Conservation (phyloP, 2,888 invertebrate genomes). For the Macrosoma leucophasiata region DNA sequence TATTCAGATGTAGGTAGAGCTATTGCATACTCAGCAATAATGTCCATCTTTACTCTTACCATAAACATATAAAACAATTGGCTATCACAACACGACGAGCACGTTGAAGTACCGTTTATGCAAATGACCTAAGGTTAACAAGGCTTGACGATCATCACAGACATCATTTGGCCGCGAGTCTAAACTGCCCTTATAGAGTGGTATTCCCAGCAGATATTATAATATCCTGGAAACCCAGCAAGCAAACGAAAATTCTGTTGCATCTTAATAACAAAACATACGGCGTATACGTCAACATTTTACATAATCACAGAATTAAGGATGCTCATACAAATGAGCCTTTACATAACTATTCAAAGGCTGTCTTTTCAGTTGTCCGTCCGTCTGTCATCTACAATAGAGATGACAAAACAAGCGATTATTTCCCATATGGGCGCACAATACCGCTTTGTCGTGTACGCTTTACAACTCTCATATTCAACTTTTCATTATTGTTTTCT, state of each 20-base stretch:
- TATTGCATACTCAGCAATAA: no score
- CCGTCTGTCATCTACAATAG: constrained; percentile 66
- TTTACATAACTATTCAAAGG: constrained; percentile 64
- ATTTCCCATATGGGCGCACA: constrained; percentile 71
- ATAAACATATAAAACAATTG: no score
- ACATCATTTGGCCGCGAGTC: no score
- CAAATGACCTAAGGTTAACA: no score
- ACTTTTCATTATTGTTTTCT: constrained; percentile 47
- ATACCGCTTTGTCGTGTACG: constrained; percentile 53
- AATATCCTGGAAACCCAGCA: no score
- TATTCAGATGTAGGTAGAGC: no score
- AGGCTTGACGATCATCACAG: no score
- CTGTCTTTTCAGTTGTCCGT: constrained; percentile 71
- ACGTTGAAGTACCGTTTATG: no score
- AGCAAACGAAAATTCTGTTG: not conserved
- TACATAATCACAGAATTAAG: constrained; percentile 38
- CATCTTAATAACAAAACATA: constrained; percentile 1
- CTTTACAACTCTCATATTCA: constrained; percentile 44
- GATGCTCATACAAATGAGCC: constrained; percentile 35
- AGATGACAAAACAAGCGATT: constrained; percentile 68
- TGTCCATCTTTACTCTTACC: no score
- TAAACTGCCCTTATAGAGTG: no score
- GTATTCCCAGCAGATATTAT: no score
- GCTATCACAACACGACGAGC: no score
- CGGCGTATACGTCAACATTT: constrained; percentile 30